Evolutionary conservation across 37 sponge, comb jelly and placozoan genomes (phyloP), one percentile per base, ranked within the genome.

Genomic region (Beroe ovata): DNA sequence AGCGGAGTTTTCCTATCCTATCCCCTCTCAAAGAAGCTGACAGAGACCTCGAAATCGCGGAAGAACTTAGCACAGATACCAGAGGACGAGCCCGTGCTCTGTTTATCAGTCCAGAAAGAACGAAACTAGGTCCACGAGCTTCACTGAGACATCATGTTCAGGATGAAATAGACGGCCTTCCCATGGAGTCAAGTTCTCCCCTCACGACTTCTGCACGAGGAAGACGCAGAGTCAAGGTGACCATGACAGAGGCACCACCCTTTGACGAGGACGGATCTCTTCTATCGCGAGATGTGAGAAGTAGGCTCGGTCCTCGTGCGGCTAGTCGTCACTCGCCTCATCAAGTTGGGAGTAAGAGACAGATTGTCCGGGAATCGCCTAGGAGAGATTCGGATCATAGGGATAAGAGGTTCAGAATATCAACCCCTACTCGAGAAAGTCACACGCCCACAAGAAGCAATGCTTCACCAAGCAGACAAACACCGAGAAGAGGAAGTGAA

Each of bases 1-100:
- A 37, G 36, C 32, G 69, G 36, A 30, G 69, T 26, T 66, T 66
- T 30, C 69, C 69, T 32, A 37, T 66, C 18, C 30, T 66, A 30
- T 66, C 69, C 34, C 69, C 69, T 3, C 69, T 66, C 11, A 66
- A 66, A 30, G 69, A 66, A 66, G 36, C 36, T 8, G 69, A 66
- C 69, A 66, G 69, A 30, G 1, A 25, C 36, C 69, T 66, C 1
- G 69, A 66, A 37, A 2, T 66, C 2, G 30, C 2, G 30, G 69
- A 66, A 18, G 69, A 66, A 16, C 25, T 66, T 18, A 6, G 3
- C 22, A 6, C 22, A 20, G 28, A 3, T 20, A 4, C 36, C 14
- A 23, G 4, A 21, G 29, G 29, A 4, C 3, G 29, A 62, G 4
- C 8, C 23, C 28, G 20, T n/a, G 23, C 29, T n/a, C 29, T 25